Base-by-base conservation (phyloP, 2,888 invertebrate species). In the Maniola hyperantus region DNA sequence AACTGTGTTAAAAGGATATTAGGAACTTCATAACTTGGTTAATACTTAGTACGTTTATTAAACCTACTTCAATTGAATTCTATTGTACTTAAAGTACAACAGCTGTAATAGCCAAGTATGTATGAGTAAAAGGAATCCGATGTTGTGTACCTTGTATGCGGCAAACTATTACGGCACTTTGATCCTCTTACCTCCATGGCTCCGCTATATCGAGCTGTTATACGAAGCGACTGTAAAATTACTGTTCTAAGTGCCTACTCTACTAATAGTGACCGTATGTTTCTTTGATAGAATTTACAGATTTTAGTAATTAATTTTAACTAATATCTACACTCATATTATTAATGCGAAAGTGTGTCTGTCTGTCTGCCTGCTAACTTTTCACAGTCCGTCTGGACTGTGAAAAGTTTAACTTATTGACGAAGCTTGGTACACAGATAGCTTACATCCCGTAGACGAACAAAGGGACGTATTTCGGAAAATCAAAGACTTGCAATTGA, bases 121-220 rank as follows among this genome's bases (percentile, higher is more conserved):
- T 59, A 26, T 36, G 36, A 65, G 62, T 62, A 69, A 70, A 61
- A 66, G 68, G 70, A 64, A 68, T 68, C 54, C 62, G 54, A 58
- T 64, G 64, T 66, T 60, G 68, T 65, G 55, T 60, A 65, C 58
- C 67, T 68, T 76, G 79, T 79, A 78, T 77, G 77, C 72, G 77
- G 75, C 69, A 76, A 72, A 78, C 78, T 78, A 80, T 83, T 83
- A 83, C 75, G 76, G 76, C 77, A 78, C 79, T 79, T 73, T 83
- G 85, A 89, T 88, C 88, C 85, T 87, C 88, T 87, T 88, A 88
- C 81, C 79, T 82, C 79, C 82, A 83, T 84, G 77, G 83, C 74
- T 73, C 73, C 73, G 74, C n/a, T n/a, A 77, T 77, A 82, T 84
- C 78, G 79, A 83, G 78, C 80, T 77, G 78, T 74, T 72, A 65